Percentiles rank a stretch among this genome's conserved stretches.
Evolutionary conservation across 2,888 invertebrate genomes (phyloP).

Genomic region (Cordilura impudica): DNA sequence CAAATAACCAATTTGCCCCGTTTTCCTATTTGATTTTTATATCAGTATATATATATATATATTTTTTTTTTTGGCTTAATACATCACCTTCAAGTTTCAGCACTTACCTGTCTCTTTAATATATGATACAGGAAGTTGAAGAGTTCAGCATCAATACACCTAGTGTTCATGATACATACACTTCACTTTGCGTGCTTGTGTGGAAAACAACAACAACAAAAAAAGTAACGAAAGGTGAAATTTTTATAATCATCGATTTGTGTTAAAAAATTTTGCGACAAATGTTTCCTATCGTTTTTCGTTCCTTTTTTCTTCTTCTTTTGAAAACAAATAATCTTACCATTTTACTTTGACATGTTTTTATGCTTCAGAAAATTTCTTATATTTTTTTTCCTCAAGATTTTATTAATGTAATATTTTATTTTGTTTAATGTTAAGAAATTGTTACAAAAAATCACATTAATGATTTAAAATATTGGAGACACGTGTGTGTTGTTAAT

Average conservation of each 20-base stretch:
- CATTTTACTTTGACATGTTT: slow-evolving; percentile 56
- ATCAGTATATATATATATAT: no score
- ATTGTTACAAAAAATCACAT: not conserved
- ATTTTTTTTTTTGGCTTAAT: slow-evolving; percentile 39
- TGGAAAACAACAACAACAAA: not conserved
- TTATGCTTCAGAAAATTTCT: slow-evolving; percentile 43
- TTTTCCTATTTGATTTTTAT: not conserved
- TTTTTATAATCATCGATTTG: slow-evolving; percentile 58
- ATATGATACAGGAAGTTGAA: slow-evolving; percentile 55
- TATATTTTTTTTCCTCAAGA: not conserved
- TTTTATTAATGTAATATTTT: not conserved
- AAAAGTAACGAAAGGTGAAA: slow-evolving; percentile 50
- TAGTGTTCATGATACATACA: not conserved
- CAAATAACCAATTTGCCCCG: slow-evolving; percentile 16
- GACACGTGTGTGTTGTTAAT: not conserved
- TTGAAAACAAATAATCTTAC: slow-evolving; percentile 54
- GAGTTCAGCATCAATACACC: slow-evolving; percentile 10
- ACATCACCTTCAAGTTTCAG: slow-evolving; percentile 53
- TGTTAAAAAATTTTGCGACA: slow-evolving; percentile 32
- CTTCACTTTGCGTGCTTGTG: not conserved
- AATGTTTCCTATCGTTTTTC: slow-evolving; percentile 20
- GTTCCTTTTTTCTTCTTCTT: not conserved
- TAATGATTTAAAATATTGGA: not conserved
- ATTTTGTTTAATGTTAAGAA: not conserved
- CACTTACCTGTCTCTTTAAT: slow-evolving; percentile 56